Evolutionary conservation across 2,888 invertebrate species (phyloP).

Genomic region (Tiliacea citrago): DNA sequence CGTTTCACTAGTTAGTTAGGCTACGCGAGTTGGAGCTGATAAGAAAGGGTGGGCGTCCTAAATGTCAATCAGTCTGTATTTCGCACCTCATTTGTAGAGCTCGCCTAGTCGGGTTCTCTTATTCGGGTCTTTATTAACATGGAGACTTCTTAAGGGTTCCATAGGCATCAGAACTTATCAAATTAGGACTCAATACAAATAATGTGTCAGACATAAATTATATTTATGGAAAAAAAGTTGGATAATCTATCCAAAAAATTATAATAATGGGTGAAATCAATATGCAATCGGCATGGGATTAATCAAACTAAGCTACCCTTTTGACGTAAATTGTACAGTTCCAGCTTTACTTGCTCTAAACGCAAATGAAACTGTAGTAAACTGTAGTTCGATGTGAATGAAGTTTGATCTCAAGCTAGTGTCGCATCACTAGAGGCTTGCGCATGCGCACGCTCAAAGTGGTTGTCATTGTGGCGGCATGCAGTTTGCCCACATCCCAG

Average conservation of each 20-base stretch:
- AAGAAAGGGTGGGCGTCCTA: background rate
- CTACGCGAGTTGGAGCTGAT: background rate
- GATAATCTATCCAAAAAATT: background rate
- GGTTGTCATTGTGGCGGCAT: constrained; percentile 67
- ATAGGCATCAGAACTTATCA: background rate
- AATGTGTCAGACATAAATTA: background rate
- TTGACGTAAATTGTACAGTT: background rate
- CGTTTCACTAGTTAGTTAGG: background rate
- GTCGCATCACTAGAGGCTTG: constrained; percentile 57
- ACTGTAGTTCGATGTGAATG: constrained; percentile 1
- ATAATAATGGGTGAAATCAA: background rate
- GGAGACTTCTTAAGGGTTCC: no score
- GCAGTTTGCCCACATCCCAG: constrained; percentile 72
- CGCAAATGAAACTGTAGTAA: background rate
- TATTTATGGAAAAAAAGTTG: background rate
- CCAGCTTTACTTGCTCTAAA: background rate
- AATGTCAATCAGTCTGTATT: background rate
- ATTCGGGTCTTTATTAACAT: background rate
- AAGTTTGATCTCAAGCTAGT: background rate
- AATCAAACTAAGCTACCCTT: background rate
- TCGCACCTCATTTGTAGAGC: background rate
- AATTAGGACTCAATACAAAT: no score
- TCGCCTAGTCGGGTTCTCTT: background rate
- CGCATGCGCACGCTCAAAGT: constrained; percentile 47
- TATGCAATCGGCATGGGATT: background rate